Base-by-base conservation (phyloP, 2,113 vertebrate genomes). In the Lampris megalopsis region DNA sequence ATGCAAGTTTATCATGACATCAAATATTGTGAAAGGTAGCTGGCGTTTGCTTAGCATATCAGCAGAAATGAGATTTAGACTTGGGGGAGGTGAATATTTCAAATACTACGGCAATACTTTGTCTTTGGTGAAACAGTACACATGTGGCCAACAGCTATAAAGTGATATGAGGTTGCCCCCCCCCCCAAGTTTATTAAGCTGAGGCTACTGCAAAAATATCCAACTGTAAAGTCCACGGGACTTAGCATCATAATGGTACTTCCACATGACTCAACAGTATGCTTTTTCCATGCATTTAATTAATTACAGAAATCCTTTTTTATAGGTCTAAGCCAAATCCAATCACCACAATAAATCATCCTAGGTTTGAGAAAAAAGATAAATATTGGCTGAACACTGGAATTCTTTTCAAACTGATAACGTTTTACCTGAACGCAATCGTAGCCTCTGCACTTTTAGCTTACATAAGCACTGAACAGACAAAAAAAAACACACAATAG, bases 71-170 rank as follows among this genome's bases (percentile, higher is more conserved):
- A 54, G 48, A 47, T 66, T 9, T 50, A 45, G 47, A 54, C 5
- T 37, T 24, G 52, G 54, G 52, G 60, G 48, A 58, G 36, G 13
- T 49, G 40, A 72, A 38, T 52, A 58, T 13, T 72, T 50, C 6
- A 24, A 77, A 77, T 63, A 58, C 57, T 63, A 42, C 48, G 42
- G 11, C 24, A 47, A 53, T 54, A 53, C 58, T 11, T 71, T 72
- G 11, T 61, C 48, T 73, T 68, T 35, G 47, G 68, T 79, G 47
- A 58, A 63, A 43, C 41, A 11, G 36, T 40, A 47, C 2, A 37
- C 40, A 57, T 57, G 54, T 57, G 13, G 13, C 54, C 54, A 57
- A 57, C n/a, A 10, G 24, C 7, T 38, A 36, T 9, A 58, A 57
- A 58, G 36, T 4, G 24, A 24, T 24, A 24, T 24, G 24, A 24